phyloP scores from a whole-genome alignment of 2,797 vertebrate genomes.

The Euphonia xanthogaster region DNA sequence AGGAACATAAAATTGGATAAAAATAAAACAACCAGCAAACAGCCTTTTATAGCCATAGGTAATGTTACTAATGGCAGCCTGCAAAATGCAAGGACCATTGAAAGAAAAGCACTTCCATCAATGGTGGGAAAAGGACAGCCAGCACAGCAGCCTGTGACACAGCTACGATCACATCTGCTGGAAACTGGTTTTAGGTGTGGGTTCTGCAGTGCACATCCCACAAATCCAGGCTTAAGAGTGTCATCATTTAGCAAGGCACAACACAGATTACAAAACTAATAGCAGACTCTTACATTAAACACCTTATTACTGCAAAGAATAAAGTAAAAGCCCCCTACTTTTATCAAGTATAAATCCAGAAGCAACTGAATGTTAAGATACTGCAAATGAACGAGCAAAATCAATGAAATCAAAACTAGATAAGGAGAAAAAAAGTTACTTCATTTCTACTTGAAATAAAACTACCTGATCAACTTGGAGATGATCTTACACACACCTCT shows the following conservation, averaged over 20 bases:
- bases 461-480: not conserved
- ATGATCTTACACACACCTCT: not conserved
- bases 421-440: not conserved
- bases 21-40: not conserved
- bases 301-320: not conserved
- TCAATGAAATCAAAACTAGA: slow-evolving; percentile 6
- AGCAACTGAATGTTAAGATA: not conserved
- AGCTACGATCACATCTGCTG: accelerated
- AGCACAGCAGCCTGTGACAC: not conserved
- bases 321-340: accelerated
- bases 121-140: not conserved
- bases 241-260: not conserved
- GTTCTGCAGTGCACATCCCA: not conserved
- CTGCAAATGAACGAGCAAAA: not conserved
- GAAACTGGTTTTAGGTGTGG: accelerated
- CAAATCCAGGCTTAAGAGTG: not conserved
- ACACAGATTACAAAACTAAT: not conserved
- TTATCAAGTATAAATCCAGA: not conserved
- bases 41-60: not conserved
- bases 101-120: not conserved
- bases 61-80: not conserved
- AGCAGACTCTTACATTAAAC: not conserved
- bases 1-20: not conserved
- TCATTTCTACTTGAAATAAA: not conserved
- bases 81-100: not conserved